Conservation (phyloP, 2,888 invertebrate species). For the Polyommatus iphigenia region DNA sequence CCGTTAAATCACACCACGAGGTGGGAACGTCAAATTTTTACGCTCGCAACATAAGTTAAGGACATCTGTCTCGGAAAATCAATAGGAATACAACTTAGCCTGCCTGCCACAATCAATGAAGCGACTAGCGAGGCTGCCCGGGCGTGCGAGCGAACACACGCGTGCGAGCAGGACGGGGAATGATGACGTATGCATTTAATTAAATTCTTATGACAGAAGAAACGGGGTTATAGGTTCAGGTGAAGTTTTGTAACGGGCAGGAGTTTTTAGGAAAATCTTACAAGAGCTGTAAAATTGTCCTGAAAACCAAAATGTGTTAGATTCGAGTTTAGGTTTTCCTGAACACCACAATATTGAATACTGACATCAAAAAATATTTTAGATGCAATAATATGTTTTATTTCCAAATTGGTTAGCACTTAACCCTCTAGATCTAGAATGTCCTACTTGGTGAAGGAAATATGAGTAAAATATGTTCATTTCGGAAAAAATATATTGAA, state of each 20-base stretch:
- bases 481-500: too few relatives aligned
- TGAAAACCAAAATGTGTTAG: too few relatives aligned
- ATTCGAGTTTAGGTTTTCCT: too few relatives aligned
- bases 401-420: too few relatives aligned
- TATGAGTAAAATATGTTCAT: too few relatives aligned
- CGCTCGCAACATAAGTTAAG: slow-evolving; percentile 2
- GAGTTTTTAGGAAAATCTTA: not conserved
- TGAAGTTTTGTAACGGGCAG: not conserved
- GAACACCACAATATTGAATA: too few relatives aligned
- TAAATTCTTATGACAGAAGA: slow-evolving; percentile 12
- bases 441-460: too few relatives aligned
- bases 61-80: slow-evolving; percentile 38
- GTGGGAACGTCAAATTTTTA: not conserved
- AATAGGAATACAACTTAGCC: slow-evolving; percentile 41
- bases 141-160: slow-evolving; percentile 34
- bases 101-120: slow-evolving; percentile 43
- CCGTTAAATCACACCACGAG: not conserved
- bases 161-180: slow-evolving; percentile 29
- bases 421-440: too few relatives aligned
- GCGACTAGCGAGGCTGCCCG: slow-evolving; percentile 26
- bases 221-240: slow-evolving; percentile 17
- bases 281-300: not conserved
- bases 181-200: slow-evolving; percentile 18
- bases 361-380: too few relatives aligned
- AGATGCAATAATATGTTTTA: too few relatives aligned